Evolutionary conservation across 2,113 vertebrate genomes (phyloP), one percentile per base, ranked within the genome.

Genomic region (Cheirogaleus medius): DNA sequence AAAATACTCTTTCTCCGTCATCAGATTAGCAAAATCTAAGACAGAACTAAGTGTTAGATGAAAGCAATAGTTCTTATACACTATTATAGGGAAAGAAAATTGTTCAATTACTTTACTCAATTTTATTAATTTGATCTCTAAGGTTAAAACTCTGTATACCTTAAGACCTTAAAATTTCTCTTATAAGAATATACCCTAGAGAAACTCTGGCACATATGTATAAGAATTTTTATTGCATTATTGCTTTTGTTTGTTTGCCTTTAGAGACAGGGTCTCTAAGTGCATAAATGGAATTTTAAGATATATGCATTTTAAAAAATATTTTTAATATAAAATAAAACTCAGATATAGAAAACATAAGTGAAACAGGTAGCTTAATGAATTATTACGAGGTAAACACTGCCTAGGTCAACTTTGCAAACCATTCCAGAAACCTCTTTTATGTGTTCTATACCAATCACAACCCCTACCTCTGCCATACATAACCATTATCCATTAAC

Each of bases 161-260:
- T 76, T 66, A 42, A 52, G 8, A 66, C 47, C 63, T 92, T 84
- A 37, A 68, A 54, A 37, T 71, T 87, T 94, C 39, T 66, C 39
- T 86, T 73, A 11, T 73, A 85, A 90, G 29, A 88, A 56, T 91
- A 27, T 64, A 54, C 47, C 14, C 14, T 77, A 76, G 66, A 71
- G 44, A 91, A 89, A 64, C 20, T 44, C 34, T 81, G 60, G 32
- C 56, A 42, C 0, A 7, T 73, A n/a, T 47, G 5, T 56, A 27
- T 39, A 54, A 66, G 25, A 82, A 94, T 81, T 97, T 86, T 77
- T 88, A 66, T 85, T 95, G 58, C 23, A 60, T 60, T 60, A 60
- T 11, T 60, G 58, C 25, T 60, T 60, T 60, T 60, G 58, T 60
- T 56, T 27, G 58, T 60, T 60, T 60, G 58, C 58, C 7, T 11